Evolutionary conservation across 2,888 invertebrate genomes (phyloP).

Genomic region (Lithosia quadra): DNA sequence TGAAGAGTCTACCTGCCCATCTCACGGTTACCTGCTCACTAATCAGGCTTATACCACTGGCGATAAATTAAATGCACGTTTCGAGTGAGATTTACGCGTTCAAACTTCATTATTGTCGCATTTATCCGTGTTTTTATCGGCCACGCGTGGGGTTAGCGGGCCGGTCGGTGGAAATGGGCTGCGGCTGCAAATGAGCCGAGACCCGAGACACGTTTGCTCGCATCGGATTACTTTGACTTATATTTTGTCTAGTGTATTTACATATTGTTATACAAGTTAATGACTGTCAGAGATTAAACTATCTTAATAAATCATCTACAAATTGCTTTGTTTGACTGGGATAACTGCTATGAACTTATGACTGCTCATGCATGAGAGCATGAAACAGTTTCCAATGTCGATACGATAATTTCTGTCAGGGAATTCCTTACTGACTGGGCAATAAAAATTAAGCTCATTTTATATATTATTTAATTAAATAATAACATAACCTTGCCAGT

Average conservation of each 20-base stretch:
- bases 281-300: neutral
- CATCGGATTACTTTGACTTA: constrained; percentile 48
- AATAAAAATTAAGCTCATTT: too few species aligned
- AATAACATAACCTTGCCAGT: neutral
- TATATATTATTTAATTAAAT: neutral
- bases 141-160: constrained; percentile 42
- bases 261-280: neutral
- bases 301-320: neutral
- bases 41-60: constrained; percentile 74
- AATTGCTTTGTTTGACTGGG: neutral
- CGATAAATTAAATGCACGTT: constrained; percentile 78
- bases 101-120: constrained; percentile 75
- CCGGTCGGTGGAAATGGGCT: constrained; percentile 24
- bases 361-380: neutral
- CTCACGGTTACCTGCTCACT: constrained; percentile 70
- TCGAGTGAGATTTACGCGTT: constrained; percentile 69
- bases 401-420: neutral
- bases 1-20: constrained; percentile 74
- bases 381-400: too few species aligned
- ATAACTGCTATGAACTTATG: neutral
- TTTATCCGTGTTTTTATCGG: constrained; percentile 63
- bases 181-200: constrained; percentile 23
- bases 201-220: constrained; percentile 21
- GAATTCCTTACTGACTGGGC: too few species aligned
- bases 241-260: constrained; percentile 2